Base-by-base conservation (phyloP, 1,140 invertebrate genomes). In the Aradophagus sp. region DNA sequence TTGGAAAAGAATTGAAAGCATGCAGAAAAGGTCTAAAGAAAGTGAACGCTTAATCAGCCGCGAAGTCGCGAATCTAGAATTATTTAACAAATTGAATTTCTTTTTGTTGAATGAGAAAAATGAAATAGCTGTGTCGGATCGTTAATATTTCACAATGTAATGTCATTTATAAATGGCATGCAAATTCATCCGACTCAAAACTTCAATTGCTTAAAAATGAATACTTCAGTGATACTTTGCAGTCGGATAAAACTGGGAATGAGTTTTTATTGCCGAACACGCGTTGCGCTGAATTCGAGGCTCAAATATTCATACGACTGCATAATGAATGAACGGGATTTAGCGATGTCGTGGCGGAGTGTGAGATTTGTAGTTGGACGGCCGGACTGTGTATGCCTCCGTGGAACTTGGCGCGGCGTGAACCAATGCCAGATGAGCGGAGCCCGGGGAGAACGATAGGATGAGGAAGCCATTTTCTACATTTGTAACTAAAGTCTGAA, bases 401-500 rank as follows among this genome's bases (percentile, higher is more conserved):
- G 11, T 8, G 62, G 39, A 42, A 32, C 42, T 71, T 45, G 61
- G 69, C 23, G 53, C 17, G 15, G 36, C 31, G 15, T 48, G 38
- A 50, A 50, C 35, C 34, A 31, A 50, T 52, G 66, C 52, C 32
- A 31, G 52, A 61, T 62, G 55, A 62, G 58, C 45, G 45, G 50
- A 50, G 38, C n/a, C 27, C 38, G 17, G 36, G 7, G 50, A 26
- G 63, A 39, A 34, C 13, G 35, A 32, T 29, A 50, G 58, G 34
- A 44, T 39, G 47, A 32, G 47, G 23, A 42, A 48, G 48, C 45
- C 61, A 72, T 71, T 74, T 66, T 74, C 69, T 62, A 74, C 75
- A 73, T 79, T 78, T 76, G 73, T 78, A 79, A 81, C 78, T 69
- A 68, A 80, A 81, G 76, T 77, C 58, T 55, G 70, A 79, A 80